Conservation (phyloP, 2,113 vertebrate genomes). For the Dasyurus viverrinus region DNA sequence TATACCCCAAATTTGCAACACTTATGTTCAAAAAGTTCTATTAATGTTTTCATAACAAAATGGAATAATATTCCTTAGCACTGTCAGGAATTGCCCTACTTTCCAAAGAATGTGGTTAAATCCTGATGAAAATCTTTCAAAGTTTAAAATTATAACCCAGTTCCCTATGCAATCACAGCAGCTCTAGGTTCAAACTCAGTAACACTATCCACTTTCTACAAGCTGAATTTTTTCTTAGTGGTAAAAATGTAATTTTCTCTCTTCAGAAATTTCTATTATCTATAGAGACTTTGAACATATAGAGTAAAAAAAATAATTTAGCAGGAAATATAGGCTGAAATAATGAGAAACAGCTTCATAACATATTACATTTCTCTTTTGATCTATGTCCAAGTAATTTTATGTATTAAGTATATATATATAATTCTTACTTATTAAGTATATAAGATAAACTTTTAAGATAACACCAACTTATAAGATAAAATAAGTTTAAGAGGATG, state of each 20-base stretch:
- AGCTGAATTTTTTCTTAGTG: conserved; percentile 26
- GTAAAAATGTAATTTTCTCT: conserved; percentile 59
- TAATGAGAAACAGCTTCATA: conserved; percentile 27
- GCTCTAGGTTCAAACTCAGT: conserved; percentile 14
- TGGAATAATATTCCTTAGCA: neutral
- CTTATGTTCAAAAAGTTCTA: conserved; percentile 8
- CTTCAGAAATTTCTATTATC: conserved; percentile 35
- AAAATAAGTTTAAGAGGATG: neutral
- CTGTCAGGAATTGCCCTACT: neutral
- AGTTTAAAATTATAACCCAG: conserved; percentile 17
- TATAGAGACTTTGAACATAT: conserved; percentile 10
- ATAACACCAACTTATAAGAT: too few species aligned
- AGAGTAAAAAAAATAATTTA: conserved; percentile 50
- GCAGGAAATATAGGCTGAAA: conserved; percentile 40
- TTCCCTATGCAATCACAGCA: conserved; percentile 37
- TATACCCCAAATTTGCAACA: neutral
- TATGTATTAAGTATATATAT: conserved; percentile 25
- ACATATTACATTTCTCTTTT: neutral
- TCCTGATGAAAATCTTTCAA: conserved; percentile 36
- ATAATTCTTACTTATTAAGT: conserved; percentile 22
- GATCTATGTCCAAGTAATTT: neutral
- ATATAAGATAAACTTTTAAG: conserved; percentile 12
- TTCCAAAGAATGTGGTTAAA: conserved; percentile 31
- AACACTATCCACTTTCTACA: conserved; percentile 43
- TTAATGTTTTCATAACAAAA: neutral